These are phyloP conservation scores for Amorpha juglandis DNA, from an alignment of 2,888 invertebrate species.

Conservation along the genomic window DNA sequence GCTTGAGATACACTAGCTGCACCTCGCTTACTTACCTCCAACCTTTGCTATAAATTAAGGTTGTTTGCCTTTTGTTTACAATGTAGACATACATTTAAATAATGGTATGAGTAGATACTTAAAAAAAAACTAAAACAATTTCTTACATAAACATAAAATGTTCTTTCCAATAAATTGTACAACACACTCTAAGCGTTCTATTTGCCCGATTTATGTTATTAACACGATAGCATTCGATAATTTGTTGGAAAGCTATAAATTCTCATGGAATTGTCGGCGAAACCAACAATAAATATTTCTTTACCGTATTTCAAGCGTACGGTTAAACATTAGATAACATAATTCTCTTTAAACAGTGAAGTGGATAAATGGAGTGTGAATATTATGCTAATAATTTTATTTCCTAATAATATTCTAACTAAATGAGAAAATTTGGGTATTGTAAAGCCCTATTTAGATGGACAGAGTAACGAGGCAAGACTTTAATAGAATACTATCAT, in stretches of 20 bases:
- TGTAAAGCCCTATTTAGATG: no score
- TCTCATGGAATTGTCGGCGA: slow-evolving; percentile 17
- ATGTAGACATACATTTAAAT: no score
- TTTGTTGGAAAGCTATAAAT: slow-evolving; percentile 23
- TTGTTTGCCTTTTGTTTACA: no score
- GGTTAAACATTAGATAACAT: slow-evolving; percentile 19
- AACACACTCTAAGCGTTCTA: slow-evolving; percentile 3
- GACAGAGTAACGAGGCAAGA: no score
- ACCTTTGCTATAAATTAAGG: no score
- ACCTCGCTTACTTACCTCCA: no score
- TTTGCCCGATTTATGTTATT: slow-evolving; percentile 19
- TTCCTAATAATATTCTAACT: no score
- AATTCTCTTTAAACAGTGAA: slow-evolving; percentile 15
- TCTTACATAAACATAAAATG: neutral
- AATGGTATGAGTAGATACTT: no score
- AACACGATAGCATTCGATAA: slow-evolving; percentile 16
- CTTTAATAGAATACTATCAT: no score
- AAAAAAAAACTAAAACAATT: neutral
- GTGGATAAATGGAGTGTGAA: slow-evolving; percentile 2
- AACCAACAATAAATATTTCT: slow-evolving; percentile 20
- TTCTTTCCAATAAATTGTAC: slow-evolving; percentile 5
- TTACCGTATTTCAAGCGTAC: slow-evolving; percentile 15
- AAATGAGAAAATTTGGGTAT: no score
- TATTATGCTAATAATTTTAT: neutral
- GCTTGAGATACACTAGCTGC: no score